Evolutionary conservation across 2,113 vertebrate genomes (phyloP).

Genomic region (Triplophysa rosa): DNA sequence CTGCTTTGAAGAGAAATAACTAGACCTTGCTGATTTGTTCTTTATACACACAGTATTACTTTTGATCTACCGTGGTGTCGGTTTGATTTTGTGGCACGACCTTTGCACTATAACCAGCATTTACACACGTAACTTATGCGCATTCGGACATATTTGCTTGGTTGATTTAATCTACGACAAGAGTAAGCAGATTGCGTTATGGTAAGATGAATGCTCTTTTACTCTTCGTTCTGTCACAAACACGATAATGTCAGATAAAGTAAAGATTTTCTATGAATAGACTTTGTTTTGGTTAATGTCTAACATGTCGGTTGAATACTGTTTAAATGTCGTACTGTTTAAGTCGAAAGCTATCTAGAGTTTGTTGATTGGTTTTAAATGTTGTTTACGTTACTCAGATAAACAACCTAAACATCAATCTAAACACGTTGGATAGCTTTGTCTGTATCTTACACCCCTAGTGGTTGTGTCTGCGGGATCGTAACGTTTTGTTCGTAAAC

Average conservation of each 20-base stretch:
- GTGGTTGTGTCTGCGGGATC: neutral
- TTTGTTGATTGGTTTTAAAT: neutral
- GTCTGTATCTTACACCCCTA: neutral
- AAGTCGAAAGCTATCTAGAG: too few species aligned
- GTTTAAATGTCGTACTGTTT: too few species aligned
- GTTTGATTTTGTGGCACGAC: neutral
- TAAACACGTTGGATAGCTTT: neutral
- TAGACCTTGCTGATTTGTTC: neutral
- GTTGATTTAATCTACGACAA: neutral
- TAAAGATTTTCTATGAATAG: neutral
- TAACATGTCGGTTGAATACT: neutral
- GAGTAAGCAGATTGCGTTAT: constrained; percentile 8
- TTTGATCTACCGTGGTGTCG: neutral
- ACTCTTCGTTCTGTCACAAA: constrained; percentile 18
- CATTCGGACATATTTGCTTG: neutral
- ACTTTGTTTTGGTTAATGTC: constrained; percentile 28
- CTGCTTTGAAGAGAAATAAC: constrained; percentile 16
- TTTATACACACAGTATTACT: constrained; percentile 17
- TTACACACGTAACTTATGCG: neutral
- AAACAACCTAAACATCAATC: too few species aligned
- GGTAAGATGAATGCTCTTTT: constrained; percentile 38
- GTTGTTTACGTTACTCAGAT: neutral
- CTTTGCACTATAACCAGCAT: neutral
- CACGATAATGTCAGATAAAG: constrained; percentile 2
- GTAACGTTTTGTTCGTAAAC: constrained; percentile 14